A percentile compares a stretch with the other conserved stretches of the same genome.
These are phyloP conservation scores for Norana najaformis DNA, from an alignment of 2,888 invertebrate genomes.

Conservation along the genomic window DNA sequence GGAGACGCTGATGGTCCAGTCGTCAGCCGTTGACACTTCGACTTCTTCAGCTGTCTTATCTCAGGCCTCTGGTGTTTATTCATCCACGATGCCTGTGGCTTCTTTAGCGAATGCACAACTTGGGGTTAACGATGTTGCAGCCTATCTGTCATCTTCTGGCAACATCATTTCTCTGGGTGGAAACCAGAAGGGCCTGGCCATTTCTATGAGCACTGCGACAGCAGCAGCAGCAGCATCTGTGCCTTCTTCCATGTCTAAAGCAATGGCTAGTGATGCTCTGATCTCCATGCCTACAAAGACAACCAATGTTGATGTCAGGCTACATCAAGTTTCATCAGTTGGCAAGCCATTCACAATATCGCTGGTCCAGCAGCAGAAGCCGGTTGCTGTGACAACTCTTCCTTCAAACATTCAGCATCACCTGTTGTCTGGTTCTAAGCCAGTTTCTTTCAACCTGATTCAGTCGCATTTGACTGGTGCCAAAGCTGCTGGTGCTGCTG, in stretches of 20 bases:
- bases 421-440: neutral
- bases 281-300: neutral
- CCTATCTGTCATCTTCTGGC: neutral
- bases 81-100: neutral
- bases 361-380: conserved; percentile 8
- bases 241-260: neutral
- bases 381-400: neutral
- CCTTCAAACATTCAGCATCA: conserved; percentile 10
- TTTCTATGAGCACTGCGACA: neutral
- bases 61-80: neutral
- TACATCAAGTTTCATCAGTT: conserved; percentile 9
- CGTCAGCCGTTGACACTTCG: neutral
- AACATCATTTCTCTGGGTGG: neutral
- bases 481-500: neutral
- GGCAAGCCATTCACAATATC: conserved; percentile 9
- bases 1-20: neutral
- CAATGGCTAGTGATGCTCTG: neutral
- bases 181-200: neutral
- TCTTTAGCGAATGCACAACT: neutral
- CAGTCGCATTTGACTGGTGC: conserved; percentile 5
- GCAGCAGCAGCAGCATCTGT: neutral
- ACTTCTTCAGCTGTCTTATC: neutral
- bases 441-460: conserved; percentile 14
- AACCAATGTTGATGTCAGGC: neutral
- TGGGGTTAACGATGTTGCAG: neutral